These are phyloP conservation scores for Agrenia bidenticulata DNA, from an alignment of 2,888 invertebrate genomes.

Conservation along the genomic window DNA sequence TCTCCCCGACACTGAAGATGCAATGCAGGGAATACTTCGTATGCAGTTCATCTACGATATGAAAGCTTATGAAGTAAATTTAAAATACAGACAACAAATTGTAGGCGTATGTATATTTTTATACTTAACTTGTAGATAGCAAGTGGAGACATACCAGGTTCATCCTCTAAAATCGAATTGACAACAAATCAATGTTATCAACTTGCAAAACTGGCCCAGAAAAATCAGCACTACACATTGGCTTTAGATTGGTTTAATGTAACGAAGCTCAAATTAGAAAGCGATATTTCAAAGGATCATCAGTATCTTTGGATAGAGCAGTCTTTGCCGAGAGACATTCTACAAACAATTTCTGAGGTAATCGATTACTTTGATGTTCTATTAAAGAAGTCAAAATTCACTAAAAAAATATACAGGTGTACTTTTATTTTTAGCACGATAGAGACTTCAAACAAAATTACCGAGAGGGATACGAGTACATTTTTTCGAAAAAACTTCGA, in stretches of 20 bases:
- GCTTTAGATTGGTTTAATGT: conserved; percentile 48
- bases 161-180: conserved; percentile 32
- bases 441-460: conserved; percentile 27
- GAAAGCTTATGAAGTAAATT: conserved; percentile 29
- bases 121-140: conserved; percentile 20
- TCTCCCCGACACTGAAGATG: conserved; percentile 36
- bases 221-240: conserved; percentile 43
- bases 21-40: conserved; percentile 44
- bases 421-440: conserved; percentile 24
- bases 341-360: conserved; percentile 5
- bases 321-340: conserved; percentile 15
- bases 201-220: conserved; percentile 44
- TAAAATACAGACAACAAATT: neutral
- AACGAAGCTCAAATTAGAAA: conserved; percentile 31
- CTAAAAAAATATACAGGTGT: too few relatives aligned
- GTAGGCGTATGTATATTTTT: neutral
- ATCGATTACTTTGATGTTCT: too few relatives aligned
- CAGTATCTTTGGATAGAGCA: conserved; percentile 6
- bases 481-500: conserved; percentile 24
- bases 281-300: neutral
- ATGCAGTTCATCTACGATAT: conserved; percentile 48
- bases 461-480: conserved; percentile 28
- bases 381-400: too few relatives aligned
- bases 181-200: conserved; percentile 43
- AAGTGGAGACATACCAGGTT: conserved; percentile 24